phyloP scores from a whole-genome alignment of 2,113 vertebrate genomes.

The Forbesichthys papilliferus region DNA sequence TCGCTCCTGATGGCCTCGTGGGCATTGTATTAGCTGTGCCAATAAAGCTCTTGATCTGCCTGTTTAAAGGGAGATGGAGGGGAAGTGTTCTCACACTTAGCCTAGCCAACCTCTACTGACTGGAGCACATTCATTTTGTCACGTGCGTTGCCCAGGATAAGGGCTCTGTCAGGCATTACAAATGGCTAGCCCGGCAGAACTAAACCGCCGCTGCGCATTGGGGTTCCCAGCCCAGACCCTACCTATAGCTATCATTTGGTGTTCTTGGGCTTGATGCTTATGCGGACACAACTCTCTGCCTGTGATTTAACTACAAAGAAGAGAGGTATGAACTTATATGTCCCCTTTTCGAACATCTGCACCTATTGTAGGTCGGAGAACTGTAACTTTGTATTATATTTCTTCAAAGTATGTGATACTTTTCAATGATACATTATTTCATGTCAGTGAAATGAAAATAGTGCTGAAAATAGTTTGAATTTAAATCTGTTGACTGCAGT shows the following conservation, averaged over 20 bases:
- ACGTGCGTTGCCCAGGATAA: conserved; percentile 43
- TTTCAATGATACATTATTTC: too few relatives aligned
- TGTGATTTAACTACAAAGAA: conserved; percentile 16
- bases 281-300: conserved; percentile 8
- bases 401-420: too few relatives aligned
- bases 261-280: conserved; percentile 19
- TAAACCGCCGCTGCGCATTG: conserved; percentile 34
- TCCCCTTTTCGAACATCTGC: too few relatives aligned
- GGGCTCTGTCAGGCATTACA: conserved; percentile 55
- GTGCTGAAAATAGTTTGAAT: conserved; percentile 9
- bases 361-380: too few relatives aligned
- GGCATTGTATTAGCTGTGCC: conserved; percentile 76
- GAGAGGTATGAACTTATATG: not conserved
- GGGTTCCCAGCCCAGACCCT: conserved; percentile 6
- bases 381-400: too few relatives aligned
- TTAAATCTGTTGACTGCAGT: conserved; percentile 19
- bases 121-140: conserved; percentile 64
- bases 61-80: conserved; percentile 74
- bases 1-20: conserved; percentile 70
- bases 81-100: conserved; percentile 71
- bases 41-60: conserved; percentile 77
- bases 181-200: conserved; percentile 48
- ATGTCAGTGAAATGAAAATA: too few relatives aligned
- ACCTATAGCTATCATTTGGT: conserved; percentile 6
- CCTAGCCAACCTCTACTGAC: conserved; percentile 69